phyloP scores from a whole-genome alignment of 35 echinoderm and acorn worm genomes.

The Heliocidaris erythrogramma region DNA sequence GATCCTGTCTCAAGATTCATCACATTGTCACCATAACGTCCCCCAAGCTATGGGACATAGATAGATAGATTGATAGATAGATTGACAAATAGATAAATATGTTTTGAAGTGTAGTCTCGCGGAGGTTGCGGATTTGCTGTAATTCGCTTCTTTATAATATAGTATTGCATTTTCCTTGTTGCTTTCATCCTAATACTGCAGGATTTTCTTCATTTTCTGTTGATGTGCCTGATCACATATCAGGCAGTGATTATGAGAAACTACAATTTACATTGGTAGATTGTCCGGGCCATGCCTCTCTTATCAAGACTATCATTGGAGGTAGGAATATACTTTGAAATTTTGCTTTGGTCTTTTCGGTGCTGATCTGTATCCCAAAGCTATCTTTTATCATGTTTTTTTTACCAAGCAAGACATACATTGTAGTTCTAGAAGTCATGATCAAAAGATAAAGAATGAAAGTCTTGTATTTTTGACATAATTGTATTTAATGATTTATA shows the following conservation, averaged over 20 bases:
- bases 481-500: not conserved
- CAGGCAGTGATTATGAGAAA: slow-evolving; percentile 48
- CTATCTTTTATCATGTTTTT: not conserved
- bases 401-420: not conserved
- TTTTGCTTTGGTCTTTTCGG: not conserved
- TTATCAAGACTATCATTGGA: slow-evolving; percentile 99
- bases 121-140: not conserved
- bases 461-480: not conserved
- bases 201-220: slow-evolving; percentile 94
- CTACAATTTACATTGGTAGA: slow-evolving; percentile 94
- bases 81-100: too few species aligned
- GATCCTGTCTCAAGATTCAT: too few species aligned
- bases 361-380: not conserved
- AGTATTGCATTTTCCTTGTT: not conserved
- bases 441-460: too few species aligned
- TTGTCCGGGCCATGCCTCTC: slow-evolving; percentile 98
- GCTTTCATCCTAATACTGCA: slow-evolving; percentile 33
- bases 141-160: not conserved
- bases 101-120: not conserved
- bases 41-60: too few species aligned
- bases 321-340: slow-evolving; percentile 54
- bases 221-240: slow-evolving; percentile 86
- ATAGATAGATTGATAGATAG: too few species aligned
- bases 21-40: too few species aligned
- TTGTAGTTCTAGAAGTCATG: not conserved